A percentile compares a stretch with the other conserved stretches of the same genome.
These are phyloP conservation scores for Tauraco hartlaubi DNA, from an alignment of 2,797 vertebrate genomes.

Conservation along the genomic window DNA sequence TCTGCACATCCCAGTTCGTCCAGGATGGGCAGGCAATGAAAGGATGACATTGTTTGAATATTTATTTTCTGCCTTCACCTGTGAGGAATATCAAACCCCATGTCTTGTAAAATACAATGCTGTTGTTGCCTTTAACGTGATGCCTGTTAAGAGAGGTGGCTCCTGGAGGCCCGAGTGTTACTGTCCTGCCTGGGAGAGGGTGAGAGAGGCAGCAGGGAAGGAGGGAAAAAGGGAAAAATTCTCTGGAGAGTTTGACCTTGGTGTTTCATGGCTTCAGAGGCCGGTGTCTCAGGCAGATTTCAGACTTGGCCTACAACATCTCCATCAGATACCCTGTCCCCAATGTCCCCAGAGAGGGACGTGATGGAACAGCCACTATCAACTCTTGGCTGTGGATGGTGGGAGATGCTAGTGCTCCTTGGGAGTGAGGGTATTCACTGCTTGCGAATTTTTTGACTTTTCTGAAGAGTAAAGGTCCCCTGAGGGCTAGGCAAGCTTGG, in stretches of 20 bases:
- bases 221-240: background rate
- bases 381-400: background rate
- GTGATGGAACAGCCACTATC: fast-evolving
- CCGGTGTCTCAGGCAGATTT: background rate
- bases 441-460: background rate
- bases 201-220: background rate
- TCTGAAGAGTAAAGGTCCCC: background rate
- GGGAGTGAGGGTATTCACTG: fast-evolving
- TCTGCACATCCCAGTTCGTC: background rate
- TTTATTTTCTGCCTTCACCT: background rate
- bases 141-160: background rate
- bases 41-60: background rate
- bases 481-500: background rate
- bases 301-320: background rate
- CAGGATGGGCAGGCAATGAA: background rate
- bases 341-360: background rate
- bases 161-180: background rate
- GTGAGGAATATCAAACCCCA: background rate
- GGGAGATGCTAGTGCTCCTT: background rate
- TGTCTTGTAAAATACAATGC: background rate
- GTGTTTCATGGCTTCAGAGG: background rate
- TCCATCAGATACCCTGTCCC: background rate
- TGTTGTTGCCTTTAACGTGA: background rate
- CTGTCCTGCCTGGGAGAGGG: background rate
- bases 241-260: background rate